phyloP scores from a whole-genome alignment of 2,888 invertebrate genomes.

The Tetragonisca angustula region DNA sequence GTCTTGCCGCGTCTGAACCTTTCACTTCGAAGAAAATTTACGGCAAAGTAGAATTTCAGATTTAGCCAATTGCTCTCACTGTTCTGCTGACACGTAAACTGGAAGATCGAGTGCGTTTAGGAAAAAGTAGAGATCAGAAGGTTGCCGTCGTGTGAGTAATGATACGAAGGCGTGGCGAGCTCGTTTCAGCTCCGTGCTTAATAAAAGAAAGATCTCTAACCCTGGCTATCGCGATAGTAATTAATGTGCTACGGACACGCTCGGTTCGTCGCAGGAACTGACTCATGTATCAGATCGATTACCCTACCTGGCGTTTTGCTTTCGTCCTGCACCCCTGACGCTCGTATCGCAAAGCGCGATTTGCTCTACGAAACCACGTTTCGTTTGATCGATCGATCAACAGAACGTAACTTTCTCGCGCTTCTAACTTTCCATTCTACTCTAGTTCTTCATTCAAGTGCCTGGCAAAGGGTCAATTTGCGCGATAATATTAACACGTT shows the following conservation, averaged over 20 bases:
- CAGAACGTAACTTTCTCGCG: slow-evolving; percentile 1
- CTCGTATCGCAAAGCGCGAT: slow-evolving; percentile 9
- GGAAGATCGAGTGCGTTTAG: background rate
- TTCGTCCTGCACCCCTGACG: background rate
- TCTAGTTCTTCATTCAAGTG: background rate
- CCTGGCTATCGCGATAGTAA: slow-evolving; percentile 53
- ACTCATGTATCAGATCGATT: slow-evolving; percentile 59
- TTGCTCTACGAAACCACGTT: background rate
- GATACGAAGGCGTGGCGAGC: slow-evolving; percentile 41
- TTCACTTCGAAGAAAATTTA: no score
- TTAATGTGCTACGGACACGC: slow-evolving; percentile 66
- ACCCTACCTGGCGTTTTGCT: slow-evolving; percentile 28
- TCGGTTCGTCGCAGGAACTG: slow-evolving; percentile 57
- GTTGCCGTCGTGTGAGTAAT: slow-evolving; percentile 53
- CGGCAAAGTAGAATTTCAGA: background rate
- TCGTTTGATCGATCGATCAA: slow-evolving; percentile 6
- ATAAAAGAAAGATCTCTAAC: slow-evolving; percentile 40
- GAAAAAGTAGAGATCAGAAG: slow-evolving; percentile 21
- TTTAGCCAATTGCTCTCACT: background rate
- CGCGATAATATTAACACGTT: no score
- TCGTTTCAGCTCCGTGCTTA: slow-evolving; percentile 26
- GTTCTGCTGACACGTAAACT: background rate
- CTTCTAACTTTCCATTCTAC: background rate
- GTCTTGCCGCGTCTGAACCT: no score
- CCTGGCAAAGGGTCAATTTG: no score